Evolutionary conservation across 2,888 invertebrate species (phyloP).

Genomic region (Watsonalla binaria): DNA sequence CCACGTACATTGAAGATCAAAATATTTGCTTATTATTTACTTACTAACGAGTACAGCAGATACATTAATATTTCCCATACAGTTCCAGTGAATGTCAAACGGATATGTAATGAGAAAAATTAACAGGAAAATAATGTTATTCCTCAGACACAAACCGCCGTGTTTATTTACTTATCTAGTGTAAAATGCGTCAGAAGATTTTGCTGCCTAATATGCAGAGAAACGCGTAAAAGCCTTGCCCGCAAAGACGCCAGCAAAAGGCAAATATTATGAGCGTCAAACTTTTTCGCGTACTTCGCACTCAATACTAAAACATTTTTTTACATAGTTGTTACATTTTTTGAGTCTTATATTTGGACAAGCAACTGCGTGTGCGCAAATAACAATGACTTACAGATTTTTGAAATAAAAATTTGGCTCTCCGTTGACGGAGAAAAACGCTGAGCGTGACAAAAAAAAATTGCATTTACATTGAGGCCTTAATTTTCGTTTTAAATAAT

Average conservation of each 20-base stretch:
- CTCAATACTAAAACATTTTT: background rate
- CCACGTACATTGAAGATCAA: background rate
- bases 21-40: background rate
- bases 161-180: slow-evolving; percentile 26
- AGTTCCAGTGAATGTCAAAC: background rate
- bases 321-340: too few species aligned
- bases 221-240: background rate
- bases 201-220: background rate
- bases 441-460: too few species aligned
- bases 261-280: slow-evolving; percentile 11
- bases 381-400: too few species aligned
- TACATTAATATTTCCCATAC: background rate
- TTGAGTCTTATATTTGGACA: too few species aligned
- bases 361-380: too few species aligned
- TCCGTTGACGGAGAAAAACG: too few species aligned
- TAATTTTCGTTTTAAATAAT: too few species aligned
- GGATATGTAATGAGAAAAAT: slow-evolving; percentile 9
- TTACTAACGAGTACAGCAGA: background rate
- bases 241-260: slow-evolving; percentile 4
- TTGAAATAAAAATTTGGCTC: too few species aligned
- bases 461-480: too few species aligned
- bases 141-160: background rate
- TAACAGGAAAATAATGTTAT: slow-evolving; percentile 15
- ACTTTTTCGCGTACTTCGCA: slow-evolving; percentile 1
- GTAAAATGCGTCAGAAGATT: slow-evolving; percentile 34